Conservation (phyloP, 2,797 vertebrate species). For the Sebastes goodei region DNA sequence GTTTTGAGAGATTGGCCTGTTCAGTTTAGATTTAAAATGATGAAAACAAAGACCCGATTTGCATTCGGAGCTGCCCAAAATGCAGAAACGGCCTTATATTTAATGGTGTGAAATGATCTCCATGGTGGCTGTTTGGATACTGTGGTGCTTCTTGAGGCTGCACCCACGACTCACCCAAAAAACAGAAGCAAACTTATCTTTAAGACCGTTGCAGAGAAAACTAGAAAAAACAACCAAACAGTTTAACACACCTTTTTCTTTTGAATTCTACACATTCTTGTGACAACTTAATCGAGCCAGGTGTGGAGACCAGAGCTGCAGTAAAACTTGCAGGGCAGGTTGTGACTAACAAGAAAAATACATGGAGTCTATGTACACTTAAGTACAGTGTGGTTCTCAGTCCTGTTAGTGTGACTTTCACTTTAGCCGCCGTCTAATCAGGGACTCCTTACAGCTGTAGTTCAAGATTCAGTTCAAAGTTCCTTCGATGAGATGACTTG, state of each 20-base stretch:
- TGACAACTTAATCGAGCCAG: neutral
- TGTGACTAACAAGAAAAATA: neutral
- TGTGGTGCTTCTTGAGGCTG: neutral
- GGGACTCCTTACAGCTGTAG: neutral
- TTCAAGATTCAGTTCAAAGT: slow-evolving; percentile 8
- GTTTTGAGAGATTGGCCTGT: neutral
- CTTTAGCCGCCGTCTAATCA: neutral
- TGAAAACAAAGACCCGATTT: neutral
- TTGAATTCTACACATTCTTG: neutral
- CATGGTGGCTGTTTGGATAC: neutral
- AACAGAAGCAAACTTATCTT: neutral
- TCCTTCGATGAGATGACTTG: neutral
- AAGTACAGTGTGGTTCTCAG: neutral
- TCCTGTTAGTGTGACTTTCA: neutral
- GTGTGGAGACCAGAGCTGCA: neutral
- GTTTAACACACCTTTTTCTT: neutral
- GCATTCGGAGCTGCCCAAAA: neutral
- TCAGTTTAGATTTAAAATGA: neutral
- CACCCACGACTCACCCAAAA: neutral
- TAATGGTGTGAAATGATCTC: neutral
- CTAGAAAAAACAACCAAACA: neutral
- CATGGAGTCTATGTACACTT: neutral
- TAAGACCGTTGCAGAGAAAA: neutral
- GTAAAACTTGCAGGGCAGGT: neutral
- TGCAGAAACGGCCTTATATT: neutral